phyloP scores from a whole-genome alignment of 1,140 invertebrate species.

The Campoletis sonorensis region DNA sequence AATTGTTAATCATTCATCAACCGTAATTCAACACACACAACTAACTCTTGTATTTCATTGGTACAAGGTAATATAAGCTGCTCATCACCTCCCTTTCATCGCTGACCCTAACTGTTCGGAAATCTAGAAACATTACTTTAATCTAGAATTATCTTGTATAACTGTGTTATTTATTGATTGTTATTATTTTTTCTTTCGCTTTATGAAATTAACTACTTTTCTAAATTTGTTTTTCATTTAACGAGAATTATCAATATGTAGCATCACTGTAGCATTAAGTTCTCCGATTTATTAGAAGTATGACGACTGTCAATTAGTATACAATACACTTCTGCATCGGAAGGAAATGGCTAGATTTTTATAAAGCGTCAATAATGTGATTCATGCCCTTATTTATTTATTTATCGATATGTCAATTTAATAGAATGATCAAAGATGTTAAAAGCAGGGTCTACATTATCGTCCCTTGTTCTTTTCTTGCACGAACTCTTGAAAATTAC shows the following conservation, averaged over 20 bases:
- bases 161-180: background rate
- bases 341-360: background rate
- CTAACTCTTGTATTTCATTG: conserved; percentile 23
- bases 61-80: conserved; percentile 15
- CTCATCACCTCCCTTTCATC: background rate
- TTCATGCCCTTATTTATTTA: background rate
- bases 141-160: background rate
- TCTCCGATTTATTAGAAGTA: background rate
- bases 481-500: background rate
- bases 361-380: background rate
- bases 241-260: background rate
- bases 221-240: background rate
- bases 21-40: background rate
- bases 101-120: background rate
- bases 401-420: background rate
- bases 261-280: conserved; percentile 1
- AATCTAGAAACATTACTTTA: background rate
- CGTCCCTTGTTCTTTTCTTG: no score
- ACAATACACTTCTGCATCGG: background rate
- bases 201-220: background rate
- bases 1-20: conserved; percentile 25
- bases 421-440: background rate
- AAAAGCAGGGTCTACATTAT: no score
- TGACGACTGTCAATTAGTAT: background rate
- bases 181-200: background rate